Evolutionary conservation across 2,113 vertebrate genomes (phyloP).

Genomic region (Chamaetylas fuelleborni): DNA sequence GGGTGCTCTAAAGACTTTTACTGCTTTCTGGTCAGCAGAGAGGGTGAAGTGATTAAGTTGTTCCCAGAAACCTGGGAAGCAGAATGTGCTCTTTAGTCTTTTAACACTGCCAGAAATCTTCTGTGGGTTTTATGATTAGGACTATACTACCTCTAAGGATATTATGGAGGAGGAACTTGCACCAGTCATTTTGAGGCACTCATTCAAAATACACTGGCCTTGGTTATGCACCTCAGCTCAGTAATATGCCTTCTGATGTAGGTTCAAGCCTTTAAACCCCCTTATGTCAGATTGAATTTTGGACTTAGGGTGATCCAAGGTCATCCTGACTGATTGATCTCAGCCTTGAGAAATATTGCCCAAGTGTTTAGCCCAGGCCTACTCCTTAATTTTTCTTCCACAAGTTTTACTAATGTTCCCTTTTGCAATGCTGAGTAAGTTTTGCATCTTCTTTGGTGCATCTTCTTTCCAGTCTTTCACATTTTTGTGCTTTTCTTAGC

Average conservation of each 20-base stretch:
- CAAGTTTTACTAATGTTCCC: not conserved
- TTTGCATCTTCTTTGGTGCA: not conserved
- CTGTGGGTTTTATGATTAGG: not conserved
- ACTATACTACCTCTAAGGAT: not conserved
- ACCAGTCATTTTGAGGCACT: not conserved
- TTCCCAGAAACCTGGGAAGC: not conserved
- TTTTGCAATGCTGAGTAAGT: not conserved
- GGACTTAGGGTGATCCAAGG: not conserved
- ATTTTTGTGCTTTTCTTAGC: not conserved
- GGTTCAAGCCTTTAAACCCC: not conserved
- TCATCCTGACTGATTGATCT: not conserved
- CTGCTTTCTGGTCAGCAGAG: not conserved
- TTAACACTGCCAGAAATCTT: not conserved
- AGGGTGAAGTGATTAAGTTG: not conserved
- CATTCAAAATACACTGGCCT: not conserved
- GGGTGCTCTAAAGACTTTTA: not conserved
- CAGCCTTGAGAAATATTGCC: not conserved
- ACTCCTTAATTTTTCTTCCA: not conserved
- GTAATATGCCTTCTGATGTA: not conserved
- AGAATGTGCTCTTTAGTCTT: not conserved
- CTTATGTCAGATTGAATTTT: not conserved
- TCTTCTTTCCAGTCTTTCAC: not conserved
- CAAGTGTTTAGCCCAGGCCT: not conserved
- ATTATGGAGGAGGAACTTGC: not conserved
- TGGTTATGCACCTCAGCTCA: not conserved